Percentiles rank a stretch among this genome's conserved stretches.
Evolutionary conservation across 2,113 vertebrate species (phyloP).

Genomic region (Ceuthmochares aereus): DNA sequence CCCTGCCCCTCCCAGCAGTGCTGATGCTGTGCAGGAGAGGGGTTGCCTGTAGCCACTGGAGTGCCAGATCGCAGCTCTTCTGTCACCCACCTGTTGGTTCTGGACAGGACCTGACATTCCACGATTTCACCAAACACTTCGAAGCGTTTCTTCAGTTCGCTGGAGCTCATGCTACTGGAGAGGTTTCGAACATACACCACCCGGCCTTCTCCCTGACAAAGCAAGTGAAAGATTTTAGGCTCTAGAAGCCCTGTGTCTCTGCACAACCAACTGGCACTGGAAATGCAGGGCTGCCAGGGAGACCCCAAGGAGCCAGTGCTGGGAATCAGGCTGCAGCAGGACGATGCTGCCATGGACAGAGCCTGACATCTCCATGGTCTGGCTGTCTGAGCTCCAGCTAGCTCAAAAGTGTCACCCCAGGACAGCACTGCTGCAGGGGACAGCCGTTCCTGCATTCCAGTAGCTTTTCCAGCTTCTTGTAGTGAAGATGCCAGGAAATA

Average conservation of each 20-base stretch:
- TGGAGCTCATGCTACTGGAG: conserved; percentile 90
- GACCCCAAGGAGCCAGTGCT: not conserved
- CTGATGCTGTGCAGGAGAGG: not conserved
- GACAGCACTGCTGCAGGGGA: not conserved
- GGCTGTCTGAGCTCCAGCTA: not conserved
- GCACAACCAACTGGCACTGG: fast-evolving
- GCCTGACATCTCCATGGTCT: not conserved
- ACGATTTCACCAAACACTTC: conserved; percentile 91
- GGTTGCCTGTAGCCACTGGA: not conserved
- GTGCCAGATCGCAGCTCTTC: not conserved
- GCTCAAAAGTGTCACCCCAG: not conserved
- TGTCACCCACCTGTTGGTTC: conserved; percentile 83
- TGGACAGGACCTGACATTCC: conserved; percentile 92
- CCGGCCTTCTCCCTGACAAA: conserved; percentile 91
- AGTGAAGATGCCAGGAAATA: not conserved
- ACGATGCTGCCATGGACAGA: fast-evolving
- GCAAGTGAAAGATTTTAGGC: not conserved
- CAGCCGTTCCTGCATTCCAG: not conserved
- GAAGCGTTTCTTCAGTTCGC: conserved; percentile 92
- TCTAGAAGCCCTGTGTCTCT: fast-evolving
- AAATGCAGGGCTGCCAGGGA: not conserved
- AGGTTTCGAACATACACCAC: conserved; percentile 94
- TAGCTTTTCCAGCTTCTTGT: not conserved
- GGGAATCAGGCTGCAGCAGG: not conserved
- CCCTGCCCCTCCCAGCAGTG: not conserved